A percentile compares a stretch with the other conserved stretches of the same genome.
Conservation (phyloP, 2,888 invertebrate species). For the Cosmorhoe ocellata region DNA sequence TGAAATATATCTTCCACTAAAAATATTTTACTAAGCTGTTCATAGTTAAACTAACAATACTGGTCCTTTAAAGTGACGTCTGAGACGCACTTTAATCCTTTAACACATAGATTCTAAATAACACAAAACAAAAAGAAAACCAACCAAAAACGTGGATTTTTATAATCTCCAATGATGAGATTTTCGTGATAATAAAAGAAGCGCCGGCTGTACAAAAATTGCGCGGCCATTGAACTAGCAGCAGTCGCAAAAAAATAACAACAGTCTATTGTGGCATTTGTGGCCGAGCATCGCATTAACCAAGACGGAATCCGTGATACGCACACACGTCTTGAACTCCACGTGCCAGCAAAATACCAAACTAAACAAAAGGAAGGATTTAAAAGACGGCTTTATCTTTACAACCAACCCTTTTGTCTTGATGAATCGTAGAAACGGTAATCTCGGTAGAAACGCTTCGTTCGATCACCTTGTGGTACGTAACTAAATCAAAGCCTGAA, state of each 20-base stretch:
- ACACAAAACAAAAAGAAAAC: background rate
- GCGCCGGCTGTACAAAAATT: conserved; percentile 62
- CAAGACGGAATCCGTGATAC: conserved; percentile 34
- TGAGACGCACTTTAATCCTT: no score
- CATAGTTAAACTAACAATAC: no score
- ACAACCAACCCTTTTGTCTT: conserved; percentile 6
- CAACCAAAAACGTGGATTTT: no score
- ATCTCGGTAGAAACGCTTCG: background rate
- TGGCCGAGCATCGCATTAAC: conserved; percentile 55
- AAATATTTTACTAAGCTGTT: no score
- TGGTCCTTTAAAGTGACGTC: no score
- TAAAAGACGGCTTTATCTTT: conserved; percentile 9
- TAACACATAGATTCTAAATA: no score
- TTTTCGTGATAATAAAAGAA: conserved; percentile 45
- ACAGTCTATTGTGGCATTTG: conserved; percentile 57
- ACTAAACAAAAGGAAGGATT: conserved; percentile 10
- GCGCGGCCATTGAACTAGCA: conserved; percentile 60
- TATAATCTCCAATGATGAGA: conserved; percentile 39
- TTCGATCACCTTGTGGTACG: conserved; percentile 4
- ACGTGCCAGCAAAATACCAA: conserved; percentile 26
- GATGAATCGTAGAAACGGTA: no score
- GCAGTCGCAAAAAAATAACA: conserved; percentile 57
- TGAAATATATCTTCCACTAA: no score
- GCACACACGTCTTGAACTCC: conserved; percentile 37
- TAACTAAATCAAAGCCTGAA: conserved; percentile 7